Percentiles rank a stretch among this genome's conserved stretches.
phyloP scores from a whole-genome alignment of 2,888 invertebrate species.

The Enchytraeus crypticus region DNA sequence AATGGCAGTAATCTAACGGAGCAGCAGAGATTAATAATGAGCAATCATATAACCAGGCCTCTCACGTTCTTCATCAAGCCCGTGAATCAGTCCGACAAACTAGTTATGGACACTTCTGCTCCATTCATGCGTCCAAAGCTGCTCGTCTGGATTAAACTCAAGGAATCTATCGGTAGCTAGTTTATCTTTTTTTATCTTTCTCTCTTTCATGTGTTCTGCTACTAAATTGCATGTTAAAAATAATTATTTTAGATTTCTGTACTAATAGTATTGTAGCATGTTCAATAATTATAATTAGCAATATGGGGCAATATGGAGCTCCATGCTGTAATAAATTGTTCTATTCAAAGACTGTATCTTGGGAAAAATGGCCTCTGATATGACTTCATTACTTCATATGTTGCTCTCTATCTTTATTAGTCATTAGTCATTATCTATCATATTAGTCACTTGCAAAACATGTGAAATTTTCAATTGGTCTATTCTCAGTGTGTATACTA shows the following conservation, averaged over 20 bases:
- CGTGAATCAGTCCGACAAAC: background rate
- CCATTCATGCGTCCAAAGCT: constrained; percentile 25
- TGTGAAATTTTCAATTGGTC: background rate
- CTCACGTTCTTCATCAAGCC: constrained; percentile 6
- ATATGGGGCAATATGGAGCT: background rate
- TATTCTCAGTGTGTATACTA: background rate
- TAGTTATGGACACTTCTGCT: background rate
- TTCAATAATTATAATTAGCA: no score
- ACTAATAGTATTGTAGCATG: no score
- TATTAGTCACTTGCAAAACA: no score
- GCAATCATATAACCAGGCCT: background rate
- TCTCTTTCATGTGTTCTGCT: no score
- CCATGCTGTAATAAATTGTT: background rate
- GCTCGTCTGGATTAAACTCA: constrained; percentile 39
- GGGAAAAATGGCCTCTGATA: no score
- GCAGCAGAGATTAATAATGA: constrained; percentile 4
- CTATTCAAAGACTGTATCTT: background rate
- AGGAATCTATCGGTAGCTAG: constrained; percentile 35
- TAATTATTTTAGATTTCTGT: no score
- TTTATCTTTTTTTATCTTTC: no score
- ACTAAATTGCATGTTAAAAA: no score
- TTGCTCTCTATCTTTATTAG: no score
- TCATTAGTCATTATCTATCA: no score
- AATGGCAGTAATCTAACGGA: no score
- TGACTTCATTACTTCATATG: no score